Evolutionary conservation across 2,113 vertebrate species (phyloP).

Genomic region (Myocastor coypus): DNA sequence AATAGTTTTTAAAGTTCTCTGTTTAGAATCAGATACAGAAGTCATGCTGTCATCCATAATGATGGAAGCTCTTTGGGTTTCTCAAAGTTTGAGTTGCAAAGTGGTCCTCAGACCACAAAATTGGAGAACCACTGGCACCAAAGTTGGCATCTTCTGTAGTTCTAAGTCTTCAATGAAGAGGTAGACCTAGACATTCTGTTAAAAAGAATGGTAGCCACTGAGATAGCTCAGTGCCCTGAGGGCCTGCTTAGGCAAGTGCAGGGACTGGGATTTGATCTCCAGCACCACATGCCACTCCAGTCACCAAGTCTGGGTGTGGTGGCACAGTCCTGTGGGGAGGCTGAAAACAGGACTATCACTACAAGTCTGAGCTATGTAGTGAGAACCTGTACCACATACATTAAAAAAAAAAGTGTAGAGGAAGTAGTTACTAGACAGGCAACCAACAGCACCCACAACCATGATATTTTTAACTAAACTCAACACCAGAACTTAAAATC

Average conservation of each 20-base stretch:
- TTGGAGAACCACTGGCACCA: neutral
- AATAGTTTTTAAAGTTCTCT: neutral
- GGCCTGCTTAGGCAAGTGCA: too few species aligned
- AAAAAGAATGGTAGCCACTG: neutral
- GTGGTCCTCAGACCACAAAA: neutral
- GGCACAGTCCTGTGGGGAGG: too few species aligned
- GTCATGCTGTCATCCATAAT: neutral
- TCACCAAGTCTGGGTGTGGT: too few species aligned
- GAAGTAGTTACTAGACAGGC: neutral
- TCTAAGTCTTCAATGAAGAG: neutral
- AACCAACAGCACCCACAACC: neutral
- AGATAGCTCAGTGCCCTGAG: too few species aligned
- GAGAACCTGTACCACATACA: too few species aligned
- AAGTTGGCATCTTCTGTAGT: neutral
- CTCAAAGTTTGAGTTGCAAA: neutral
- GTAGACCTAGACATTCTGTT: neutral
- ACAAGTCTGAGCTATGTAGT: too few species aligned
- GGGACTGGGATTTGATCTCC: too few species aligned
- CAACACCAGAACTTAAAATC: neutral
- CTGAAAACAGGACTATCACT: too few species aligned
- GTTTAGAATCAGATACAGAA: neutral
- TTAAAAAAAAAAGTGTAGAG: neutral
- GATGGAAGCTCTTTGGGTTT: neutral
- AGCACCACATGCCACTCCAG: too few species aligned
- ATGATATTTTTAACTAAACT: neutral